phyloP scores from a whole-genome alignment of 2,113 vertebrate species.

The Clupea harengus region DNA sequence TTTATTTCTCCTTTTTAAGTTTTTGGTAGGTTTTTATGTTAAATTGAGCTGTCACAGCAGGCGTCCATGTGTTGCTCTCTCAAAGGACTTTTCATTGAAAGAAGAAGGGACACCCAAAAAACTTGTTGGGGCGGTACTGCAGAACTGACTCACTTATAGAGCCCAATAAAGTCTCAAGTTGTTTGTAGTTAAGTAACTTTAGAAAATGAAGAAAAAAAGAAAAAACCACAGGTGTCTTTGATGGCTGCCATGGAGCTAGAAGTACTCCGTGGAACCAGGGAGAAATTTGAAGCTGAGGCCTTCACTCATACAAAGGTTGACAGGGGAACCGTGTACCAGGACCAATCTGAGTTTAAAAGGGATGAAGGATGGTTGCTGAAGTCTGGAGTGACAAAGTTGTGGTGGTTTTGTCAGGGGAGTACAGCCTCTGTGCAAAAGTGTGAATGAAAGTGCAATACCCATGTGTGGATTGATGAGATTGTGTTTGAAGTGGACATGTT shows the following conservation, averaged over 20 bases:
- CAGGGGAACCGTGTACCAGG: conserved; percentile 39
- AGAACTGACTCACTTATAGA: conserved; percentile 16
- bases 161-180: not conserved
- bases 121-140: not conserved
- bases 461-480: not conserved
- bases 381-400: not conserved
- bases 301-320: not conserved
- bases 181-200: conserved; percentile 12
- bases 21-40: conserved; percentile 5
- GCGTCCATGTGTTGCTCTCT: not conserved
- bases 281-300: not conserved
- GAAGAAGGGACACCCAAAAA: not conserved
- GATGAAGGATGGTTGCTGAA: not conserved
- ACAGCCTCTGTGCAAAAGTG: not conserved
- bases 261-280: not conserved
- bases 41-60: not conserved
- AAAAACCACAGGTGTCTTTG: conserved; percentile 10
- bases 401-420: not conserved
- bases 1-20: not conserved
- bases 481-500: conserved; percentile 20
- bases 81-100: not conserved
- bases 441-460: conserved; percentile 12
- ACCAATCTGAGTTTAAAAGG: conserved; percentile 1
- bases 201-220: not conserved
- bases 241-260: conserved; percentile 7